Conservation (phyloP, 1,140 invertebrate species). For the Brachionus koreanus region DNA sequence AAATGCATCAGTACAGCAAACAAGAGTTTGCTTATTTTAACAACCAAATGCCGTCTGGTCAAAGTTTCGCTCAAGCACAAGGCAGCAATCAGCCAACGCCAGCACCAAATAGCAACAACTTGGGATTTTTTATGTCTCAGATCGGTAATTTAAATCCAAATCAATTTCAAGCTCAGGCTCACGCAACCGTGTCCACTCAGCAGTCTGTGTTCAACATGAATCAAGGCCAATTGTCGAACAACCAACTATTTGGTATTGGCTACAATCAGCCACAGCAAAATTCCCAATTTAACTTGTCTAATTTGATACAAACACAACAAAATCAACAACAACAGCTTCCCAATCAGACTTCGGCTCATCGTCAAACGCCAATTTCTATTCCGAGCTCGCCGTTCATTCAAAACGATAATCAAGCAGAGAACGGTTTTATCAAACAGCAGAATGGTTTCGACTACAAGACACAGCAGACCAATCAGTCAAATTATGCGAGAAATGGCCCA, state of each 20-base stretch:
- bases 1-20: not conserved
- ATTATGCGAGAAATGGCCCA: not conserved
- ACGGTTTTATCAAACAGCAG: not conserved
- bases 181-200: not conserved
- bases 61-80: not conserved
- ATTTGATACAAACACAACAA: not conserved
- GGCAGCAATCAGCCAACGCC: not conserved
- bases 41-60: not conserved
- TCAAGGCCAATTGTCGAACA: slow-evolving; percentile 6
- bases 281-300: not conserved
- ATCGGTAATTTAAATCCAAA: not conserved
- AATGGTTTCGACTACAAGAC: not conserved
- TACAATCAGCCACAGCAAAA: not conserved
- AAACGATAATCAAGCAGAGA: not conserved
- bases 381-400: not conserved
- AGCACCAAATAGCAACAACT: not conserved
- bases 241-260: not conserved
- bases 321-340: not conserved
- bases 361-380: not conserved
- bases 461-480: not conserved
- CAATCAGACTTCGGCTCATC: not conserved
- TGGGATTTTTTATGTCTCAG: slow-evolving; percentile 14
- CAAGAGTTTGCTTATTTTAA: not conserved
- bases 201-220: not conserved
- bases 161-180: not conserved